phyloP scores from a whole-genome alignment of 1,140 invertebrate genomes.

The Pteromalus puparum region DNA sequence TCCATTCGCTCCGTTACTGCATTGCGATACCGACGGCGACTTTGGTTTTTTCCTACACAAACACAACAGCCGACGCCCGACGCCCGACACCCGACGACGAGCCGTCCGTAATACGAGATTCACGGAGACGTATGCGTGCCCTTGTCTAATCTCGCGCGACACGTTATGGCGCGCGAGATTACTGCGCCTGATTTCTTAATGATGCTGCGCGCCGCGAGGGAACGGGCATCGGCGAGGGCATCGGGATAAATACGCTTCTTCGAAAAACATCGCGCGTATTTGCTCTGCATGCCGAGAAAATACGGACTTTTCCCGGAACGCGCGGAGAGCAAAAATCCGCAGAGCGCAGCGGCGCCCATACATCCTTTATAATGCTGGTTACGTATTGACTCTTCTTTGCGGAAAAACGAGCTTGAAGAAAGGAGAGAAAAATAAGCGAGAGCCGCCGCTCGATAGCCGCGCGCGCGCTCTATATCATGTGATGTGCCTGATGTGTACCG shows the following conservation, averaged over 20 bases:
- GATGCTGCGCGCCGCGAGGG: too few relatives aligned
- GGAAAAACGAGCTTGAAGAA: slow-evolving; percentile 10
- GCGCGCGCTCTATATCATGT: too few relatives aligned
- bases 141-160: slow-evolving; percentile 24
- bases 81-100: background rate
- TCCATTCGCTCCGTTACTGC: slow-evolving; percentile 19
- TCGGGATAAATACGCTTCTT: too few relatives aligned
- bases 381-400: slow-evolving; percentile 21
- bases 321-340: background rate
- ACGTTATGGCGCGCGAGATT: background rate
- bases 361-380: slow-evolving; percentile 1
- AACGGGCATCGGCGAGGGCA: too few relatives aligned
- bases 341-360: too few relatives aligned
- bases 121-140: background rate
- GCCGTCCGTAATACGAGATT: background rate
- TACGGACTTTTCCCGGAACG: background rate
- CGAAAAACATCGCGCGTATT: background rate
- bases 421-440: slow-evolving; percentile 15
- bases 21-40: background rate
- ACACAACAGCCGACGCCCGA: background rate
- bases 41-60: background rate
- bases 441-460: background rate
- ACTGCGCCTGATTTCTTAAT: background rate
- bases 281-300: background rate
- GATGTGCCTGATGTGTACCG: too few relatives aligned